phyloP scores from a whole-genome alignment of 2,888 invertebrate species.

The Tyria jacobaeae region DNA sequence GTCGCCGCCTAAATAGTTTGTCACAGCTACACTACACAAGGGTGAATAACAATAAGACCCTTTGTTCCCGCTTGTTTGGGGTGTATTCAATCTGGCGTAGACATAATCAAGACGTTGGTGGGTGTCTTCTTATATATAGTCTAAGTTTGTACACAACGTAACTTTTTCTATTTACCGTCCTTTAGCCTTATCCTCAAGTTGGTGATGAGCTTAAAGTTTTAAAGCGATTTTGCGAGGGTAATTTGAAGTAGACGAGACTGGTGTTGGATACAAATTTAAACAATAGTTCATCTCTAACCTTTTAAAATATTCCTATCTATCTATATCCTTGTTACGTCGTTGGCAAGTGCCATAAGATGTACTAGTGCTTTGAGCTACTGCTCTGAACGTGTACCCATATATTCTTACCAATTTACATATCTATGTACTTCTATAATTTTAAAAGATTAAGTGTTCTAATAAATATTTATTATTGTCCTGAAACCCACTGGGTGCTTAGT shows the following conservation, averaged over 20 bases:
- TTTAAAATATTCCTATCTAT: no score
- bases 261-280: slow-evolving; percentile 6
- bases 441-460: no score
- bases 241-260: not conserved
- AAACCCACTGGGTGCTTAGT: not conserved
- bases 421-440: no score
- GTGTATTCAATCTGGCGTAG: slow-evolving; percentile 80
- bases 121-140: slow-evolving; percentile 54
- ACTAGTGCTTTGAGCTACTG: no score
- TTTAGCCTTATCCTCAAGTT: slow-evolving; percentile 27
- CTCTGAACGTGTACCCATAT: no score
- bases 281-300: no score
- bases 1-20: slow-evolving; percentile 74
- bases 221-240: slow-evolving; percentile 19
- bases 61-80: slow-evolving; percentile 73
- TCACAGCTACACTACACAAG: slow-evolving; percentile 69
- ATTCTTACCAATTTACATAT: no score
- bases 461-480: not conserved
- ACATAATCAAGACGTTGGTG: slow-evolving; percentile 75
- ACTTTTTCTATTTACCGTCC: slow-evolving; percentile 43
- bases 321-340: no score
- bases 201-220: slow-evolving; percentile 27
- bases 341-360: no score
- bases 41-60: slow-evolving; percentile 85
- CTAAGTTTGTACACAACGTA: slow-evolving; percentile 45